Evolutionary conservation across 2,888 invertebrate species (phyloP), one percentile per base, ranked within the genome.

Genomic region (Argyra leucocephala): DNA sequence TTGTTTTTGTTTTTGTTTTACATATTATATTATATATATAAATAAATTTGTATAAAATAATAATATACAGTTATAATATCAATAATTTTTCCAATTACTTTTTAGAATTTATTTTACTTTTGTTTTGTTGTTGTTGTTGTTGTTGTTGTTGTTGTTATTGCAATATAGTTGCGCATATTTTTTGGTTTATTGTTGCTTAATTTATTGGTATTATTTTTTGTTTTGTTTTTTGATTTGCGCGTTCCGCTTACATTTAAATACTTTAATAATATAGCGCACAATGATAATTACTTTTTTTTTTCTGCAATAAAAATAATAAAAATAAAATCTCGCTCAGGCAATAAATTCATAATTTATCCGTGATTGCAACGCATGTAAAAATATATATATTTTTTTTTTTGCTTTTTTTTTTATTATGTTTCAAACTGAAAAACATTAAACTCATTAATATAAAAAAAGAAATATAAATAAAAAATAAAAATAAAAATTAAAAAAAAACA

Each of bases 341-440:
- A 67, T 66, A 69, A 67, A 67, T 69, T 67, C 57, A 69, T 67
- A 69, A 69, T 69, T 69, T 69, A 67, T 65, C 67, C 65, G 66
- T 57, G 64, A 65, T 66, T 66, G 66, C 64, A 66, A 65, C 66
- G 66, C 65, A 65, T 65, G 65, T 62, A 65, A 64, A 64, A 48
- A 15, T 48, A 15, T n/a, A n/a, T n/a, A n/a, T n/a, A 48, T 12
- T 9, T 48, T 48, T 48, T 48, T 48, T 37, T 37, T 37, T 37
- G 7, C 31, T 31, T 31, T 31, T 31, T 10, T 31, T 31, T 31
- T 10, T 31, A 4, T n/a, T n/a, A n/a, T n/a, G n/a, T n/a, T 48
- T 15, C 48, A 48, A 48, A 48, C 18, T 48, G 2, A 48, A 48
- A 48, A 48, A 48, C 48, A 48, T 48, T 48, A 48, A 48, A 48